Evolutionary conservation across 2,797 vertebrate species (phyloP).

Genomic region (Pipistrellus nathusii): DNA sequence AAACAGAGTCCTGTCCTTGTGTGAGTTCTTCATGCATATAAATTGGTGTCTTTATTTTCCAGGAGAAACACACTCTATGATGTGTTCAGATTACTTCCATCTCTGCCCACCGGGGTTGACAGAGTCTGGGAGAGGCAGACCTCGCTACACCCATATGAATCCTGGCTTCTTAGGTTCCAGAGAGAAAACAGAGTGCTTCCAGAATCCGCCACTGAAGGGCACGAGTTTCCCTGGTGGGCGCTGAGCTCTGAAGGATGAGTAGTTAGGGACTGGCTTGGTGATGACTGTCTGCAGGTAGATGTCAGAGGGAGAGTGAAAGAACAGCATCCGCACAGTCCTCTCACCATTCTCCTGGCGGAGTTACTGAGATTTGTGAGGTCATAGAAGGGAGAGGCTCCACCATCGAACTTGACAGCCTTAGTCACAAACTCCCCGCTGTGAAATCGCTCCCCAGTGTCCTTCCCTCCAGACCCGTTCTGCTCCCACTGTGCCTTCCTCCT

Average conservation of each 20-base stretch:
- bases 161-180: not conserved
- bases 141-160: constrained; percentile 36
- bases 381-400: not conserved
- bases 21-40: constrained; percentile 46
- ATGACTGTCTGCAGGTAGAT: not conserved
- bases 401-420: rapidly evolving
- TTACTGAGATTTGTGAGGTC: not conserved
- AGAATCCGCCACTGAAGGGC: not conserved
- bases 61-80: not conserved
- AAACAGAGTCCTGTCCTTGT: not conserved
- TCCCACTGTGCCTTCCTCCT: not conserved
- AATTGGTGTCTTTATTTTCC: constrained; percentile 32
- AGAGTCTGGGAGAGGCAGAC: not conserved
- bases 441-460: not conserved
- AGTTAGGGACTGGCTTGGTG: not conserved
- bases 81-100: constrained; percentile 56
- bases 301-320: not conserved
- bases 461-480: not conserved
- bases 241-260: not conserved
- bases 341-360: not conserved
- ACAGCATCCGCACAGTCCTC: too few relatives aligned
- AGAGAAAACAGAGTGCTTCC: not conserved
- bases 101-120: not conserved
- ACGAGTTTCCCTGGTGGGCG: not conserved
- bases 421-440: not conserved